Evolutionary conservation across 2,888 invertebrate genomes (phyloP), one percentile per base, ranked within the genome.

Genomic region (Drosophila gaucha): DNA sequence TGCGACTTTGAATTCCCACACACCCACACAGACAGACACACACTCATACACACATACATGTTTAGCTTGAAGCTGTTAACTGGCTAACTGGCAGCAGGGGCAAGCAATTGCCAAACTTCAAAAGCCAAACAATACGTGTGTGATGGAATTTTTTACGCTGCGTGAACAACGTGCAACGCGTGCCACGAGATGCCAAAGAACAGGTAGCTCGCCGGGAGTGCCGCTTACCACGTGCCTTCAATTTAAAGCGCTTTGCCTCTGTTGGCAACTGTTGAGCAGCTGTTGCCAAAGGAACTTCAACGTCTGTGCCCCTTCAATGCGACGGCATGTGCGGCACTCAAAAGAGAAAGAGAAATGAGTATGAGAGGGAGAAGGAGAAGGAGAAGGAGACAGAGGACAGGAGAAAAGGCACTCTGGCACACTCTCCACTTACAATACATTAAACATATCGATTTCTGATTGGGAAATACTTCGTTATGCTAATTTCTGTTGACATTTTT

Each of bases 291-390:
- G 73, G 69, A 74, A 58, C 59, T 57, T 35, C 8, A 36, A 9
- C 16, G 24, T 20, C 14, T 43, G 14, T 43, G 43, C 26, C 14
- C 18, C 33, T 72, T 38, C 44, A 82, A 67, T 59, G 67, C 54
- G 56, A 62, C 10, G 82, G 69, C 84, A 75, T 82, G 82, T 68
- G 88, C 66, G 56, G 44, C 62, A 78, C 83, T 79, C 52, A 38
- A 50, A 50, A 12, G 28, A 46, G n/a, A 9, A 6, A 6, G 30
- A 30, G 22, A 24, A n/a, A n/a, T n/a, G 46, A 8, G 46, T 20
- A 10, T 1, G 10, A 49, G 18, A 22, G 46, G 30, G 30, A 52
- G 22, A 22, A 22, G 5, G 36, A 36, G 10, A 14, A 12, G 6
- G 14, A 12, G 24, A 18, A 36, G 6, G 49, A 33, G 26, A 10